Base-by-base conservation (phyloP, 2,797 vertebrate species). In the Nannoperca obscura region DNA sequence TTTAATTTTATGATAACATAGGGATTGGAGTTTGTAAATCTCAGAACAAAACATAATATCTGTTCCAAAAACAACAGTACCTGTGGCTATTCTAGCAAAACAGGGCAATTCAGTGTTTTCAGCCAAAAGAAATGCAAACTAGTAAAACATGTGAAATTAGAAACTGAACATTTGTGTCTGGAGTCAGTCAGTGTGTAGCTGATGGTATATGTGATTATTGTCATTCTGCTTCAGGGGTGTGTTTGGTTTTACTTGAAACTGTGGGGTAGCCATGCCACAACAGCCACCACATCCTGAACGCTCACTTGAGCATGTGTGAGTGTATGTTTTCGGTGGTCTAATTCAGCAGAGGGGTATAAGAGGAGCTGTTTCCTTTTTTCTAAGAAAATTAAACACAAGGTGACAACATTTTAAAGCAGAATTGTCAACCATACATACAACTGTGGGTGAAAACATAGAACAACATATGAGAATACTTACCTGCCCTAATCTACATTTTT, bases 231-330 rank as follows among this genome's bases (percentile, higher is more conserved):
- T 60, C 20, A 19, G n/a, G 5, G 3, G 1, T 1, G 7, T 24
- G 22, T 54, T 60, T 67, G 54, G 66, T 61, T 78, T 72, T 47
- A 61, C 49, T 38, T 74, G 32, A 83, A 73, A 74, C 17, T 40
- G 9, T 2, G 44, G 6, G 49, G 40, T 13, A 54, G n/a, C 15
- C 1, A 7, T 34, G 22, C 5, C 50, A 74, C 22, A n/a, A 47
- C 14, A 80, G 22, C 9, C 20, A 59, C 80, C 88, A 90, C 91
- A 83, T 92, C 88, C 91, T 91, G 90, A 57, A 30, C 1, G 1
- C 20, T 13, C 3, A 5, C 5, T 24, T 5, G 24, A 58, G 49
- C 40, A 44, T 54, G 46, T 64, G 1, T 55, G 2, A 30, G 6
- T 17, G 27, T 13, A 17, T 32, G 4, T 54, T 19, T 38, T 10